Evolutionary conservation across 2,888 invertebrate genomes (phyloP).

Genomic region (Cataglyphis altisquamis): DNA sequence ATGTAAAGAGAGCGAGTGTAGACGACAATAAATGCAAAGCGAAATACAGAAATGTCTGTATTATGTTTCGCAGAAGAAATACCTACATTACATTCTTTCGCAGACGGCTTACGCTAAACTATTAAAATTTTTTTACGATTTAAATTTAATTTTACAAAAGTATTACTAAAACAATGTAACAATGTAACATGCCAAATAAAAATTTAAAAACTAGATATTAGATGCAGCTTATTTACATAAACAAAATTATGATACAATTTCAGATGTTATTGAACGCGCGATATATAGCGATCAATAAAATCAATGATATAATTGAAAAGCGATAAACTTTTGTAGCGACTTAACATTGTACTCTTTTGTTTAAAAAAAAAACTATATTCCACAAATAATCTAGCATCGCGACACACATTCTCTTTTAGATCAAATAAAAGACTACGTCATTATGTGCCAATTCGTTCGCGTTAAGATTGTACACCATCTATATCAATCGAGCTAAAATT

Average conservation of each 20-base stretch:
- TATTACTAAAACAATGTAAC: neutral
- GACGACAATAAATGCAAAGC: conserved; percentile 62
- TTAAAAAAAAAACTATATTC: conserved; percentile 6
- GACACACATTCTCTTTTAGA: neutral
- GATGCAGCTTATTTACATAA: neutral
- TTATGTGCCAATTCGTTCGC: conserved; percentile 10
- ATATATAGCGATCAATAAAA: neutral
- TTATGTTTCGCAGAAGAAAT: conserved; percentile 14
- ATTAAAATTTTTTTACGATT: conserved; percentile 8
- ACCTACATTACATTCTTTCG: conserved; percentile 34
- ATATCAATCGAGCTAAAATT: conserved; percentile 20
- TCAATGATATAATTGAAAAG: conserved; percentile 12
- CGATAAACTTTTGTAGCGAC: neutral
- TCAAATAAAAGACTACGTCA: neutral
- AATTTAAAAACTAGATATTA: neutral
- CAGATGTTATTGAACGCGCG: neutral
- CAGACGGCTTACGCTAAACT: neutral
- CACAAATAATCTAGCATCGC: neutral
- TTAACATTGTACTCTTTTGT: neutral
- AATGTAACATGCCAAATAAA: neutral
- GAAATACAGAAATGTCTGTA: conserved; percentile 57
- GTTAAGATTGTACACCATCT: conserved; percentile 8
- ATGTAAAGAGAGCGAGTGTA: conserved; percentile 51
- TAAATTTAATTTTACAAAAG: conserved; percentile 41
- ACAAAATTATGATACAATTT: neutral